Evolutionary conservation across 2,797 vertebrate genomes (phyloP).

Genomic region (Myotis vivesi): DNA sequence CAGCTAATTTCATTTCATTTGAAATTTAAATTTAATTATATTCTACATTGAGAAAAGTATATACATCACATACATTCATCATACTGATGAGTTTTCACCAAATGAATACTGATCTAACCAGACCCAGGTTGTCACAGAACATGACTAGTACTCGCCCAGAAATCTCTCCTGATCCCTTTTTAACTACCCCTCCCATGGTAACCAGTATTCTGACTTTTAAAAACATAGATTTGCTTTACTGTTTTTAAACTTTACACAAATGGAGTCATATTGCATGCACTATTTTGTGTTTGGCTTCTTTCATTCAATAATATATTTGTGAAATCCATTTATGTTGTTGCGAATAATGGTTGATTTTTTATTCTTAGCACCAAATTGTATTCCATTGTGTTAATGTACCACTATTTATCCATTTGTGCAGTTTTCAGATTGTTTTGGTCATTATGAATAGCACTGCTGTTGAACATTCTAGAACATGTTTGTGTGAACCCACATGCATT

Average conservation of each 20-base stretch:
- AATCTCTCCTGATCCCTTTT: not conserved
- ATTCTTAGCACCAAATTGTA: not conserved
- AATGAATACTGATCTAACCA: not conserved
- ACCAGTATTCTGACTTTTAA: not conserved
- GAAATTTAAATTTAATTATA: slow-evolving; percentile 5
- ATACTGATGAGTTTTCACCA: slow-evolving; percentile 14
- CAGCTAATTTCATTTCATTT: slow-evolving; percentile 1
- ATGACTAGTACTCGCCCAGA: not conserved
- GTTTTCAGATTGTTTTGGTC: not conserved
- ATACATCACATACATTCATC: not conserved
- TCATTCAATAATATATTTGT: not conserved
- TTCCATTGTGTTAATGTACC: not conserved
- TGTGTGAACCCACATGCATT: not conserved
- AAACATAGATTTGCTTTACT: not conserved
- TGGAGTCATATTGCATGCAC: not conserved
- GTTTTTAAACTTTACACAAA: slow-evolving; percentile 9
- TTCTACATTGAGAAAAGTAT: not conserved
- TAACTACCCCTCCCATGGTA: not conserved
- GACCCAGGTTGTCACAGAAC: not conserved
- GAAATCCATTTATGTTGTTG: not conserved
- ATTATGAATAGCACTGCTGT: not conserved
- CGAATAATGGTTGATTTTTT: not conserved
- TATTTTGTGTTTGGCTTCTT: not conserved
- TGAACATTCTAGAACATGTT: not conserved
- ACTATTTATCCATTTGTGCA: not conserved